Percentiles rank a stretch among this genome's conserved stretches.
Evolutionary conservation across 2,888 invertebrate species (phyloP).

Genomic region (Erynnis tages): DNA sequence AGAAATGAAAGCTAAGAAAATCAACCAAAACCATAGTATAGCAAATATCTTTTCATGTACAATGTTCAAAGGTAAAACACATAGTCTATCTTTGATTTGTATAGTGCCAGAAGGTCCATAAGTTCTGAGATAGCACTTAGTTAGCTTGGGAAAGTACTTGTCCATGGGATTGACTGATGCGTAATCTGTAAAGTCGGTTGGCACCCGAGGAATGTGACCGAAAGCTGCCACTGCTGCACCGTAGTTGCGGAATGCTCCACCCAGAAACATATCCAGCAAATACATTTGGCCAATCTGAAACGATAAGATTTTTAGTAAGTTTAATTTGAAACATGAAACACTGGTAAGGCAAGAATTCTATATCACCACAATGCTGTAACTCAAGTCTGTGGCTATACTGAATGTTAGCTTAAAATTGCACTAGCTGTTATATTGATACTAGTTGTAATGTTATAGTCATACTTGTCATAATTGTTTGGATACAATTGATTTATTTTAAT

Average conservation of each 20-base stretch:
- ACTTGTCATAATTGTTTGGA: no score
- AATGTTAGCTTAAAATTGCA: no score
- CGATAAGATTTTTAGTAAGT: no score
- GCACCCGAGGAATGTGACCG: conserved; percentile 58
- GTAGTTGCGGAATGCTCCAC: conserved; percentile 82
- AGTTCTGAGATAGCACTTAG: conserved; percentile 82
- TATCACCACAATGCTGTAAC: no score
- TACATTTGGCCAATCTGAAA: conserved; percentile 85
- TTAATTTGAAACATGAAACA: no score
- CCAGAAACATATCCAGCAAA: conserved; percentile 84
- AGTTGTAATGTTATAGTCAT: no score
- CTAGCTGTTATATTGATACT: no score
- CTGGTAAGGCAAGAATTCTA: no score
- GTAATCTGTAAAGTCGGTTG: conserved; percentile 48
- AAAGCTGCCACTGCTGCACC: conserved; percentile 79
- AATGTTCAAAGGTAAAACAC: conserved; percentile 89
- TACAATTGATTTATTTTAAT: no score
- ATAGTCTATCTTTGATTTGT: conserved; percentile 83
- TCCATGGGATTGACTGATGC: conserved; percentile 85
- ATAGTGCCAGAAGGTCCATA: conserved; percentile 83
- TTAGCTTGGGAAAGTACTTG: conserved; percentile 85
- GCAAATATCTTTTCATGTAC: conserved; percentile 90
- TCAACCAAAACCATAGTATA: conserved; percentile 88
- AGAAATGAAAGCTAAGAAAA: conserved; percentile 83
- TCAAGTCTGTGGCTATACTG: no score